Base-by-base conservation (phyloP, 1,140 invertebrate species). In the Tetraneura akinire region DNA sequence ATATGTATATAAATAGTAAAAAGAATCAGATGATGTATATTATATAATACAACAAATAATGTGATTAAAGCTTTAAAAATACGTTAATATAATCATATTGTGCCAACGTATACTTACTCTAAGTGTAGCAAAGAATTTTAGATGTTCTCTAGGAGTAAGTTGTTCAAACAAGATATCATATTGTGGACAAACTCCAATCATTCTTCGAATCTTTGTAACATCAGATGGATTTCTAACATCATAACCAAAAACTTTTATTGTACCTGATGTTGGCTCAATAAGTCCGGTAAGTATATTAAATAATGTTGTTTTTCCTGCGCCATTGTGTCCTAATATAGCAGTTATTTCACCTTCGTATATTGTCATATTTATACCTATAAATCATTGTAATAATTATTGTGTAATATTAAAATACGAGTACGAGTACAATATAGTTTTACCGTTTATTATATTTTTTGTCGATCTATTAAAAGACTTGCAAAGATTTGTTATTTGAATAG, bases 101-200 rank as follows among this genome's bases (percentile, higher is more conserved):
- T n/a, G n/a, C 32, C 8, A 3, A 42, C 23, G 11, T 11, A 23
- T 71, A 64, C 83, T 83, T 86, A 90, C 90, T 86, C 91, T 88
- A 80, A 93, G 89, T 1, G 91, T 90, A 11, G 92, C 91, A 85
- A 94, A 97, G 86, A 96, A 96, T 82, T 91, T 87, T 5, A 97
- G 88, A 85, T 97, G 95, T 84, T 97, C 94, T 82, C 91, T 90
- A 0, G 95, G 93, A 1, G 94, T 94, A 13, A 96, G 86, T 47
- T 92, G 88, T 84, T 96, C 93, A 85, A 96, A 96, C 0, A 97
- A 88, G 37, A 96, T 93, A 84, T 97, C 94, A 84, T 96, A 94
- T 84, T 98, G 96, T 0, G 95, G 96, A 86, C 96, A 97, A 13
- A 97, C 91, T 0, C 96, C 96, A 0, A 91, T 92, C 90, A 92